A percentile compares a stretch with the other conserved stretches of the same genome.
Conservation (phyloP, 1,140 invertebrate species). For the Drosophila quadrilineata region DNA sequence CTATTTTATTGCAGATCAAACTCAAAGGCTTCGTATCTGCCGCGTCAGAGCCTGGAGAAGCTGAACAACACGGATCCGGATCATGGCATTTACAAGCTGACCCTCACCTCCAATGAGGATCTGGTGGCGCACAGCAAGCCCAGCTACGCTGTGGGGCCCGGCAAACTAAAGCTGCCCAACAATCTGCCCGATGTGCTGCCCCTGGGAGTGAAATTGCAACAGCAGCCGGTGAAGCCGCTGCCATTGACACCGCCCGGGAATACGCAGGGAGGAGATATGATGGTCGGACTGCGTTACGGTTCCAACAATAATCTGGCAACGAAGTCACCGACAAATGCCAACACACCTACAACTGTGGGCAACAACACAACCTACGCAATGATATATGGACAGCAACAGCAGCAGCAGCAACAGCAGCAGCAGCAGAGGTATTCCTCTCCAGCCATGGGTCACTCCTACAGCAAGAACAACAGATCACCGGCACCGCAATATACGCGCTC, state of each 20-base stretch:
- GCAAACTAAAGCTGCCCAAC: conserved; percentile 75
- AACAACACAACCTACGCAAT: conserved; percentile 44
- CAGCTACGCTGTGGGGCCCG: conserved; percentile 43
- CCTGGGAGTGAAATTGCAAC: conserved; percentile 82
- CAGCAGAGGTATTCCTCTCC: conserved; percentile 69
- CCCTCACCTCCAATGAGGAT: conserved; percentile 87
- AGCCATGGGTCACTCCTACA: conserved; percentile 46
- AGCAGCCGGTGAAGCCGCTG: conserved; percentile 54
- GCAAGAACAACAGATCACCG: conserved; percentile 39
- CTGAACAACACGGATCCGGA: conserved; percentile 84
- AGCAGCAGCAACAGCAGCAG: conserved; percentile 13
- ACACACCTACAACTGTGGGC: conserved; percentile 22
- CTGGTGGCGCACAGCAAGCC: conserved; percentile 79
- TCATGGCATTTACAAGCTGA: conserved; percentile 89
- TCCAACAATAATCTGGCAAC: conserved; percentile 72
- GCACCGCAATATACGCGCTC: conserved; percentile 63
- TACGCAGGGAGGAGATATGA: too few species aligned
- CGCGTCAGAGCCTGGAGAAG: conserved; percentile 85
- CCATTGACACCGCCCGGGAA: conserved; percentile 55
- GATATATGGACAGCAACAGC: conserved; percentile 42
- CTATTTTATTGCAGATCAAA: conserved; percentile 85
- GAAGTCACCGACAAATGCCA: conserved; percentile 51
- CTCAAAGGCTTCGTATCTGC: conserved; percentile 90
- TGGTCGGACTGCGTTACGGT: conserved; percentile 65
- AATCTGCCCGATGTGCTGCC: conserved; percentile 83